Conservation (phyloP, 2,797 vertebrate genomes). For the Lutjanus campechanus region DNA sequence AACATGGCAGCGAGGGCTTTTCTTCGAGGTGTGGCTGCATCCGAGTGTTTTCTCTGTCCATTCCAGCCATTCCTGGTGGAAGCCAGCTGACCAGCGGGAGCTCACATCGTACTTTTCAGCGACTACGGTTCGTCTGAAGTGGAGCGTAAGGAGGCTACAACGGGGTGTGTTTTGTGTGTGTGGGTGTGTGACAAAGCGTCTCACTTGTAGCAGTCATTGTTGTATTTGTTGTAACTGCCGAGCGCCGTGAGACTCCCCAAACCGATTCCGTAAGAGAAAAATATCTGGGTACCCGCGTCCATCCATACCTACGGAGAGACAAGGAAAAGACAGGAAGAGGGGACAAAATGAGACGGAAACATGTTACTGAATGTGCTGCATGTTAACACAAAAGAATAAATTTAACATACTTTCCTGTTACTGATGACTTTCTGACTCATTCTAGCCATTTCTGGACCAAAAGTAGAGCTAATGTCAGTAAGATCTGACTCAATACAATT, state of each 20-base stretch:
- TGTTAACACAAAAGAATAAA: no score
- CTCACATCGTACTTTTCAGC: slow-evolving; percentile 50
- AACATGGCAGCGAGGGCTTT: slow-evolving; percentile 69
- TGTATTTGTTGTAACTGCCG: slow-evolving; percentile 96
- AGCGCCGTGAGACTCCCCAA: slow-evolving; percentile 93
- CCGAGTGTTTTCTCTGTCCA: slow-evolving; percentile 78
- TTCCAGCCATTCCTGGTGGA: slow-evolving; percentile 79
- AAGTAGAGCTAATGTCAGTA: not conserved
- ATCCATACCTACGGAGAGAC: slow-evolving; percentile 89
- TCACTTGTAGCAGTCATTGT: slow-evolving; percentile 95
- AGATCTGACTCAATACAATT: no score
- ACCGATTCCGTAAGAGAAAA: slow-evolving; percentile 94
- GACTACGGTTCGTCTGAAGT: slow-evolving; percentile 1
- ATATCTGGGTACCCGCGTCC: slow-evolving; percentile 95
- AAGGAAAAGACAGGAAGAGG: slow-evolving; percentile 3
- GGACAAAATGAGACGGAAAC: not conserved
- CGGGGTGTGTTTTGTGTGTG: not conserved
- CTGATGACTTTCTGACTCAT: no score
- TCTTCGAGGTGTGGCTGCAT: slow-evolving; percentile 77
- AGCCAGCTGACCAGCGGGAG: slow-evolving; percentile 56
- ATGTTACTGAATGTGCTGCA: no score
- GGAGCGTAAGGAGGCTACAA: slow-evolving; percentile 4
- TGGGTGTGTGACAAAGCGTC: slow-evolving; percentile 45
- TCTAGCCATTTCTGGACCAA: no score
- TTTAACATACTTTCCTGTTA: no score